Conservation (phyloP, 2,888 invertebrate species). For the Theretra japonica region DNA sequence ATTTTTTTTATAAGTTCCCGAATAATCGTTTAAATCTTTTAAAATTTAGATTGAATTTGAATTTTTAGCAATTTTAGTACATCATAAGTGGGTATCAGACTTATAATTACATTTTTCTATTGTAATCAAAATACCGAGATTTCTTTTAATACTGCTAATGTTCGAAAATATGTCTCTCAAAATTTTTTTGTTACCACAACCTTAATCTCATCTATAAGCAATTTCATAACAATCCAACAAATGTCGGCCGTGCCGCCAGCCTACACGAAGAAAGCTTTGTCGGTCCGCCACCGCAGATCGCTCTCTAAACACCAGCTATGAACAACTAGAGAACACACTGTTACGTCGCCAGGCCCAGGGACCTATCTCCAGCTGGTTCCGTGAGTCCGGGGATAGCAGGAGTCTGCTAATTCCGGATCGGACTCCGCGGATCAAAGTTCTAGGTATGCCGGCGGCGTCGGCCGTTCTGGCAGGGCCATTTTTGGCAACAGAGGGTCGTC, state of each 20-base stretch:
- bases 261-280: conserved; percentile 67
- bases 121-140: conserved; percentile 76
- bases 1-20: conserved; percentile 37
- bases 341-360: conserved; percentile 42
- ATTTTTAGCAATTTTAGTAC: conserved; percentile 38
- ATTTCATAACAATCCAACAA: conserved; percentile 78
- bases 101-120: conserved; percentile 65
- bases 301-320: conserved; percentile 59
- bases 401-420: conserved; percentile 74
- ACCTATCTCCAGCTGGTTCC: conserved; percentile 61
- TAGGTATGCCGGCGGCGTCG: conserved; percentile 84
- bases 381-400: conserved; percentile 64
- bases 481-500: conserved; percentile 85
- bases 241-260: conserved; percentile 55
- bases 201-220: conserved; percentile 78
- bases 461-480: conserved; percentile 81
- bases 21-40: neutral
- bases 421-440: conserved; percentile 82
- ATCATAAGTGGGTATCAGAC: conserved; percentile 72
- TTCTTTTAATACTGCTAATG: conserved; percentile 75
- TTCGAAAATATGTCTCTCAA: conserved; percentile 83
- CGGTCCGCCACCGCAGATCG: conserved; percentile 41
- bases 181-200: conserved; percentile 79
- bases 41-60: conserved; percentile 22
- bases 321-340: conserved; percentile 62